Evolutionary conservation across 2,113 vertebrate genomes (phyloP).

Genomic region (Prolemur simus): DNA sequence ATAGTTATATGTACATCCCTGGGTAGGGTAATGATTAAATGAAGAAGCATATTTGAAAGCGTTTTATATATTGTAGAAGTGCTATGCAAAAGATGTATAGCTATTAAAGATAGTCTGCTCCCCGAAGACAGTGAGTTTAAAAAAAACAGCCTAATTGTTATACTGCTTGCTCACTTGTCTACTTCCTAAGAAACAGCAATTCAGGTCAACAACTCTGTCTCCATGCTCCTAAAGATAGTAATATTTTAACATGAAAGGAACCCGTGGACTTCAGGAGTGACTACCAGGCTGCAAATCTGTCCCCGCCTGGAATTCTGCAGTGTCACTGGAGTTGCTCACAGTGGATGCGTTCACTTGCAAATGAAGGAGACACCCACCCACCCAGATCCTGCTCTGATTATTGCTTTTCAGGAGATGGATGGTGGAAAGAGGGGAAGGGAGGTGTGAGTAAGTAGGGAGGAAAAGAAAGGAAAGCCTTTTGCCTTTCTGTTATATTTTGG

Average conservation of each 20-base stretch:
- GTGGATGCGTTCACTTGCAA: neutral
- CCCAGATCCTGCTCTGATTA: neutral
- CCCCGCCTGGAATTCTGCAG: neutral
- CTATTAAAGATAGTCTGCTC: neutral
- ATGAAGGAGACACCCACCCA: neutral
- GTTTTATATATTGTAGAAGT: slow-evolving; percentile 15
- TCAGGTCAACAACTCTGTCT: slow-evolving; percentile 1
- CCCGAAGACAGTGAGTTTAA: neutral
- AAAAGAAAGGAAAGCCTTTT: neutral
- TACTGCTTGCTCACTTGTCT: neutral
- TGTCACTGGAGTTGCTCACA: no score
- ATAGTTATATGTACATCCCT: neutral
- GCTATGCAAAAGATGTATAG: neutral
- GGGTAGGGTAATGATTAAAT: neutral
- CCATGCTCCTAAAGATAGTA: neutral
- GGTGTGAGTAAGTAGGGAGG: neutral
- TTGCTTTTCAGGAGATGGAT: neutral
- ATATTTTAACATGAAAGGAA: slow-evolving; percentile 1
- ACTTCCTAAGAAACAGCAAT: slow-evolving; percentile 36
- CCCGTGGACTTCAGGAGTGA: neutral
- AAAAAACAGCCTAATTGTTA: neutral
- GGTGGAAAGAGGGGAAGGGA: neutral
- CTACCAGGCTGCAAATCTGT: neutral
- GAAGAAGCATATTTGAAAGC: neutral
- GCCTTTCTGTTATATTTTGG: slow-evolving; percentile 46